Base-by-base conservation (phyloP, 2,888 invertebrate species). In the Lamellibrachia columna region DNA sequence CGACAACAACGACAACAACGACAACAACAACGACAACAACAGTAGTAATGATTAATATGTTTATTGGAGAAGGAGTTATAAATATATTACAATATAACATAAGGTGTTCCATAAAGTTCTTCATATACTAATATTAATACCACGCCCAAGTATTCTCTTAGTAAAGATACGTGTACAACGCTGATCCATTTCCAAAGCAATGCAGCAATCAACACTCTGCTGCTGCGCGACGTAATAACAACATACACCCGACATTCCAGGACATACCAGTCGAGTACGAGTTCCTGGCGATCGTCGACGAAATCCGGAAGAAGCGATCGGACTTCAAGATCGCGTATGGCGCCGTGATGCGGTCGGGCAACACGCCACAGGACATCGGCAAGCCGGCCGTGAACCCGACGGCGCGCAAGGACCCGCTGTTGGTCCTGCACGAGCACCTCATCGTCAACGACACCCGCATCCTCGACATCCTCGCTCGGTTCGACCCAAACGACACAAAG, bases 221-320 rank as follows among this genome's bases (percentile, higher is more conserved):
- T 6, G 15, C 58, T 8, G 58, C 58, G 7, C 58, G 58, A 58
- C 22, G 22, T 22, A 75, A 75, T 22, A 75, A 15, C 75, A 75
- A 75, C 75, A 75, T 15, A 75, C 7, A 75, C 75, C 75, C 22
- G 22, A 22, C 75, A 22, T 93, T 93, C 15, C 92, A 96, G 96
- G 96, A 96, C 93, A 95, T 96, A 7, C 96, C 96, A 11, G 95
- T 96, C 9, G 96, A 96, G 93, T 96, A 95, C 93, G 96, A 96
- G 94, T 96, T 96, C 93, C 93, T 96, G 90, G 94, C 95, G 92
- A 95, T 96, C 9, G 93, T 95, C 52, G 95, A 96, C 53, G 96
- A 96, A 92, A 95, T 96, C 60, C 95, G 95, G 93, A 92, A 93
- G 52, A 95, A 95, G 93, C 91, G 92, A n/a, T 52, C 75, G 4